Conservation (phyloP, 2,113 vertebrate genomes). For the Orientallactaga bullata region DNA sequence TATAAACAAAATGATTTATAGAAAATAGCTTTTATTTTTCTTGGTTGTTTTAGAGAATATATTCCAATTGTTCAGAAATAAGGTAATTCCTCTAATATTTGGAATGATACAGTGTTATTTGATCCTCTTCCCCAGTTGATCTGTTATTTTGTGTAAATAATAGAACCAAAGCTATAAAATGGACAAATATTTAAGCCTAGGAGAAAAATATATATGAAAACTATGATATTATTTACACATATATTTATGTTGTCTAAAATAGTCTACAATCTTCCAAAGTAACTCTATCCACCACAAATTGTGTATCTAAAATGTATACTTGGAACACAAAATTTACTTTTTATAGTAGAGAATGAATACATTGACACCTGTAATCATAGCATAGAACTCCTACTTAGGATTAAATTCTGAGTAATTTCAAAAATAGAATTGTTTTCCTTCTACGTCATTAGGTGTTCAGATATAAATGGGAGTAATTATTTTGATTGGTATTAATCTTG, state of each 20-base stretch:
- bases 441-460: background rate
- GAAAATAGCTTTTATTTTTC: conserved; percentile 61
- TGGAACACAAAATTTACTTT: conserved; percentile 45
- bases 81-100: background rate
- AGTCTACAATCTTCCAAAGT: background rate
- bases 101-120: background rate
- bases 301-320: conserved; percentile 13
- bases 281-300: background rate
- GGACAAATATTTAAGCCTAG: background rate
- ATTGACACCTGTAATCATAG: background rate
- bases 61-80: background rate
- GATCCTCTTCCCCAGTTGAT: background rate
- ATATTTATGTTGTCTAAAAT: conserved; percentile 31
- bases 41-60: conserved; percentile 50
- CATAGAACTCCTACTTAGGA: background rate
- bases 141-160: conserved; percentile 19
- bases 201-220: conserved; percentile 41
- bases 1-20: conserved; percentile 74
- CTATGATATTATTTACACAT: conserved; percentile 3
- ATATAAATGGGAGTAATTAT: background rate
- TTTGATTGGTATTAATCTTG: conserved; percentile 12
- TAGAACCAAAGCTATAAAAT: conserved; percentile 22
- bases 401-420: conserved; percentile 32
- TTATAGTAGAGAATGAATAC: background rate
- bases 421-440: background rate